Evolutionary conservation across 2,797 vertebrate species (phyloP).

Genomic region (Schizothorax lantsangensis): DNA sequence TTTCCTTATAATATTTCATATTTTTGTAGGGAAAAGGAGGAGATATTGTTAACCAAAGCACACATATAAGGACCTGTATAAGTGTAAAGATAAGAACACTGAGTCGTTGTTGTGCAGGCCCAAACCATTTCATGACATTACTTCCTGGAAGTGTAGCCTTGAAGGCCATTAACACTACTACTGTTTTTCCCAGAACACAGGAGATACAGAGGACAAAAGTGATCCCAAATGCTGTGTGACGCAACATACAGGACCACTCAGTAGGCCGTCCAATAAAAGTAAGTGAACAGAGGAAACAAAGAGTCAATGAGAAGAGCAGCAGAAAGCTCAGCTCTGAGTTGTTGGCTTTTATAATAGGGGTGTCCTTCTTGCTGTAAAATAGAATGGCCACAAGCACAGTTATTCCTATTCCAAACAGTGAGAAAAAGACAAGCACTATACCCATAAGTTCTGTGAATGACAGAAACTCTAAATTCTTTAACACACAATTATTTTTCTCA

Average conservation of each 20-base stretch:
- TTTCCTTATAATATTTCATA: slow-evolving; percentile 62
- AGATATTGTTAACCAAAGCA: slow-evolving; percentile 63
- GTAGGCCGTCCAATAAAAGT: slow-evolving; percentile 75
- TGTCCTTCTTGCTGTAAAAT: slow-evolving; percentile 71
- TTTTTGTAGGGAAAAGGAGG: slow-evolving; percentile 64
- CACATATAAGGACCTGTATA: slow-evolving; percentile 66
- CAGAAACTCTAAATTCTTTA: slow-evolving; percentile 75
- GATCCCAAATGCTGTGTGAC: slow-evolving; percentile 65
- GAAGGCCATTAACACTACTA: slow-evolving; percentile 79
- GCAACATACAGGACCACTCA: slow-evolving; percentile 77
- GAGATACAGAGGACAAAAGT: slow-evolving; percentile 79
- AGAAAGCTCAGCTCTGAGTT: slow-evolving; percentile 80
- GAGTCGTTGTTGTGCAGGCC: slow-evolving; percentile 74
- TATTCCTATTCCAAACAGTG: slow-evolving; percentile 71
- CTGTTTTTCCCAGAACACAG: slow-evolving; percentile 78
- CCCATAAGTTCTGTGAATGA: slow-evolving; percentile 73
- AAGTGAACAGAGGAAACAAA: slow-evolving; percentile 78
- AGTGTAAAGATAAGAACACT: slow-evolving; percentile 72
- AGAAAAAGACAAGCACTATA: slow-evolving; percentile 70
- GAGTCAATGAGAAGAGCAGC: slow-evolving; percentile 75
- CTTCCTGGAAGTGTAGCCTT: slow-evolving; percentile 71
- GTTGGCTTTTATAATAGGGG: slow-evolving; percentile 75
- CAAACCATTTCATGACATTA: slow-evolving; percentile 79
- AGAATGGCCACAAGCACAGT: slow-evolving; percentile 65
- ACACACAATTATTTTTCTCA: slow-evolving; percentile 72